Evolutionary conservation across 1,140 invertebrate genomes (phyloP), one percentile per base, ranked within the genome.

Genomic region (Hypothenemus hampei): DNA sequence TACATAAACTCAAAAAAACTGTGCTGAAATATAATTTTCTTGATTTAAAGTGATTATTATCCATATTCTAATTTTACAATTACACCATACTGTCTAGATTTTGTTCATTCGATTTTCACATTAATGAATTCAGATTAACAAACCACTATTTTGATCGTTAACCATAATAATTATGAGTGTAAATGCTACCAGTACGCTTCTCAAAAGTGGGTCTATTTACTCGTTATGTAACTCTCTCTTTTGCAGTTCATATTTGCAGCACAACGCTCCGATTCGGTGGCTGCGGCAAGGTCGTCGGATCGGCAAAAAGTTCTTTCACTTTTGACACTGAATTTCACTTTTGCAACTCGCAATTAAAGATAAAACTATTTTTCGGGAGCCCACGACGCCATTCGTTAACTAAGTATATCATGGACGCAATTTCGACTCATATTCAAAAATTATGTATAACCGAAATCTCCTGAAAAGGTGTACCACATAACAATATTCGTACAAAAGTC

Each of bases 311-410:
- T 63, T 63, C 61, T 63, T 63, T 63, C 61, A 63, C 61, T 63
- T 63, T 52, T 63, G 59, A 61, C 59, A 63, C 22, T 63, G 61
- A 63, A 63, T 58, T 61, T 60, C 55, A 31, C 54, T 63, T 63
- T 55, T 54, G 49, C 49, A 41, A 41, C 19, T 16, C 8, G 20
- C 39, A 37, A 13, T 37, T 13, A 37, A 13, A 16, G 36, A 10
- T 18, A n/a, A 21, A 11, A 22, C 8, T 13, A 43, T 10, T 43
- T n/a, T 3, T n/a, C 5, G 23, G 16, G 18, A n/a, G 21, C 3
- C 35, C 8, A 37, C 3, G 18, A 13, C 7, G 35, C 2, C n/a
- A 13, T n/a, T 37, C n/a, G 10, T 37, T 6, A 5, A 37, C 35
- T 8, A 8, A 37, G 15, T 37, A 37, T 37, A 5, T 2, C 7